Evolutionary conservation across 2,888 invertebrate species (phyloP).

Genomic region (Trissoscelio sp.): DNA sequence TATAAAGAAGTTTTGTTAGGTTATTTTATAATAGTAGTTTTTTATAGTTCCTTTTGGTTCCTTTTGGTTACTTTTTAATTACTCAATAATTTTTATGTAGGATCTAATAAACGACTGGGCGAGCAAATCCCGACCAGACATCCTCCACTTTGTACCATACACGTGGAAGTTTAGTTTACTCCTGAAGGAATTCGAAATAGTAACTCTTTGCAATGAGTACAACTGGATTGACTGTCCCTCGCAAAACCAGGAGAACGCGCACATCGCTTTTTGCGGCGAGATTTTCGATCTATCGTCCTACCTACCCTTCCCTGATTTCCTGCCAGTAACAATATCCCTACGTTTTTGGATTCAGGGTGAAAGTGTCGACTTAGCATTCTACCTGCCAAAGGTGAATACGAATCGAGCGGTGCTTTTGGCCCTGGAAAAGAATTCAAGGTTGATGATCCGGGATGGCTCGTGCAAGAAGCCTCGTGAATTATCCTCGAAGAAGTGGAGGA

Average conservation of each 20-base stretch:
- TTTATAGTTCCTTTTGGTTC: no score
- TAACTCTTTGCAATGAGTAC: slow-evolving; percentile 96
- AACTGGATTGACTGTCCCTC: slow-evolving; percentile 99
- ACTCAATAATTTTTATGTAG: background rate
- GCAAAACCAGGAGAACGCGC: slow-evolving; percentile 97
- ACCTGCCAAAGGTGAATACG: slow-evolving; percentile 96
- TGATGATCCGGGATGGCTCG: slow-evolving; percentile 90
- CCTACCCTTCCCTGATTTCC: slow-evolving; percentile 96
- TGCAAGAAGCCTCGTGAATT: slow-evolving; percentile 85
- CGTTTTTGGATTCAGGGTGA: slow-evolving; percentile 98
- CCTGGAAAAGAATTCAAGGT: slow-evolving; percentile 94
- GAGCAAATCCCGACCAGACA: slow-evolving; percentile 95
- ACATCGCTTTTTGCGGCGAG: slow-evolving; percentile 97
- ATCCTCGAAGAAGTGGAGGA: slow-evolving; percentile 89
- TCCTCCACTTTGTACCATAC: slow-evolving; percentile 97
- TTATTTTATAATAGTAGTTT: no score
- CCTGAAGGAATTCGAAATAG: slow-evolving; percentile 97
- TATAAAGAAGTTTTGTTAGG: no score
- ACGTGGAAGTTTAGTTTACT: slow-evolving; percentile 96
- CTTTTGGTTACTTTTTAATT: no score
- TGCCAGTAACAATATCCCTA: slow-evolving; percentile 94
- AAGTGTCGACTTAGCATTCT: slow-evolving; percentile 94
- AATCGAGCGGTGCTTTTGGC: slow-evolving; percentile 92
- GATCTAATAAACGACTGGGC: slow-evolving; percentile 97
- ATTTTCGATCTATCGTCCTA: slow-evolving; percentile 96